Evolutionary conservation across 2,113 vertebrate species (phyloP).

Genomic region (Pao palembangensis): DNA sequence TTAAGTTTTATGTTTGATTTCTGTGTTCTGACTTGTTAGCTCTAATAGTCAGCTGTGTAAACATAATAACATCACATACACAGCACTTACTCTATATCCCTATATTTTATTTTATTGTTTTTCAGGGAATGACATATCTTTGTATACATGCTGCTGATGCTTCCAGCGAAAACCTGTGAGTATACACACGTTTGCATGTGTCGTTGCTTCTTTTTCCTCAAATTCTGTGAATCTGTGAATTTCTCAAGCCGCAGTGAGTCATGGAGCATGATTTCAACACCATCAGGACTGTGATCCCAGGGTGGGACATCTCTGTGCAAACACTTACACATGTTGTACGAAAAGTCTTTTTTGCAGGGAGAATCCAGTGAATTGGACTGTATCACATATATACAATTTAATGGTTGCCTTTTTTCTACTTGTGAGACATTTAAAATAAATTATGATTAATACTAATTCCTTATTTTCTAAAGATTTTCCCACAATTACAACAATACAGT

Average conservation of each 20-base stretch:
- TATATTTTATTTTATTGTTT: neutral
- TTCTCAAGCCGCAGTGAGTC: conserved; percentile 23
- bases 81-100: too few species aligned
- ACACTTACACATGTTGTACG: neutral
- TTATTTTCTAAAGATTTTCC: too few species aligned
- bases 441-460: too few species aligned
- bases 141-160: conserved; percentile 85
- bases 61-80: too few species aligned
- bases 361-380: neutral
- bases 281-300: neutral
- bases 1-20: too few species aligned
- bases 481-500: neutral
- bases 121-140: conserved; percentile 85
- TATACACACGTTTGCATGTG: neutral
- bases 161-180: conserved; percentile 84
- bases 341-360: neutral
- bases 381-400: too few species aligned
- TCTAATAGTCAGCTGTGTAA: neutral
- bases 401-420: too few species aligned
- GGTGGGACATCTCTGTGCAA: conserved; percentile 17
- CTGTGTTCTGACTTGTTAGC: too few species aligned
- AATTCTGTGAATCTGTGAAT: conserved; percentile 5
- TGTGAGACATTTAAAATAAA: too few species aligned
- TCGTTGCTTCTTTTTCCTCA: neutral
- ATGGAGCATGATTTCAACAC: conserved; percentile 33